A percentile compares a stretch with the other conserved stretches of the same genome.
These are phyloP conservation scores for Cepaea nemoralis DNA, from an alignment of 1,140 invertebrate genomes.

Conservation along the genomic window DNA sequence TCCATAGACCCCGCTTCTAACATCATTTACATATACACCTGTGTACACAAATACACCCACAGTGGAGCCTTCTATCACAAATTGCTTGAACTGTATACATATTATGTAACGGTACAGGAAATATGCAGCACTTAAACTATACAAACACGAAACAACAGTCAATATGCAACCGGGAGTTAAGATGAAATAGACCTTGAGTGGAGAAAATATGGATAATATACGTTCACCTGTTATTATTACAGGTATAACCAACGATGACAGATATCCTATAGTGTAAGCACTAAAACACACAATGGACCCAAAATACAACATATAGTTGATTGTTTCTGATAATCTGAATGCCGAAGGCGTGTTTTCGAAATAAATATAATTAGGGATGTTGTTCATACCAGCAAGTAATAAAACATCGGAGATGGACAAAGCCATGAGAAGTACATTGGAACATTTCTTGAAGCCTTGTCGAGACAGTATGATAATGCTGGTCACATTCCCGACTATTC, in stretches of 20 bases:
- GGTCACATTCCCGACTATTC: background rate
- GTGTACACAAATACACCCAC: background rate
- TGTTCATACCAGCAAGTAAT: background rate
- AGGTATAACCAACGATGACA: background rate
- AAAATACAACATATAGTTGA: background rate
- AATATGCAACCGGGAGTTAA: background rate
- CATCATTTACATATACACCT: background rate
- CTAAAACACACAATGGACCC: background rate
- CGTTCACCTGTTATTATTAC: background rate
- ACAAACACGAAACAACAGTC: background rate
- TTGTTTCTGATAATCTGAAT: background rate
- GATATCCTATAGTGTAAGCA: background rate
- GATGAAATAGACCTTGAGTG: background rate
- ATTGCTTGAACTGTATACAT: background rate
- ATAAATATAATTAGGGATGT: background rate
- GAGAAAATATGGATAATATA: background rate
- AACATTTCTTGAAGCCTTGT: constrained; percentile 7
- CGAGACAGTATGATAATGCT: background rate
- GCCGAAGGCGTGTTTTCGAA: background rate
- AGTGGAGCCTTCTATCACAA: background rate
- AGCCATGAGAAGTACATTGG: background rate
- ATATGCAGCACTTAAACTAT: background rate
- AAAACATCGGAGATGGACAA: background rate
- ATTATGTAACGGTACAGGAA: background rate
- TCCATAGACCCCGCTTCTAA: background rate